Conservation (phyloP, 2,888 invertebrate species). For the Eueremaeus valkanovi region DNA sequence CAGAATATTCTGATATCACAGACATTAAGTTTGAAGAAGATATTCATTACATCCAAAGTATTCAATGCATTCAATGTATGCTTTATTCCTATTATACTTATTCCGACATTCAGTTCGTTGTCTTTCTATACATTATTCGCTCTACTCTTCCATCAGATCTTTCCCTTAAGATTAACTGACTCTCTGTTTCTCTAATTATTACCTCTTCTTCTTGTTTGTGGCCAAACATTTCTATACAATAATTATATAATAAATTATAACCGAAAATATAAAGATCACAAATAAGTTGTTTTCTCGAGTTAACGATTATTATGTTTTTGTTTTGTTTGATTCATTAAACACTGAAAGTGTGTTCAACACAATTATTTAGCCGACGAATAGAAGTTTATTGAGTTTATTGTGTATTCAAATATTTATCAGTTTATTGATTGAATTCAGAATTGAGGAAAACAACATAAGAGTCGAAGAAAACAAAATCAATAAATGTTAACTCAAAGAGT, state of each 20-base stretch:
- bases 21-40: background rate
- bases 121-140: background rate
- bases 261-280: background rate
- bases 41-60: background rate
- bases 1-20: background rate
- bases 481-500: background rate
- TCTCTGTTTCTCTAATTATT: background rate
- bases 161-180: background rate
- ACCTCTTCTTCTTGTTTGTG: background rate
- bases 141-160: too few relatives aligned
- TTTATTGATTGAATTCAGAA: constrained; percentile 3
- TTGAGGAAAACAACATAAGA: background rate
- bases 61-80: background rate
- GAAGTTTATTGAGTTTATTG: background rate
- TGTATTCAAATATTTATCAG: background rate
- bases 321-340: background rate
- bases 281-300: background rate
- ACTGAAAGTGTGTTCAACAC: background rate
- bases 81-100: background rate
- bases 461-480: background rate
- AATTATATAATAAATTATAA: background rate
- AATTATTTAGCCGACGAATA: background rate
- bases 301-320: background rate
- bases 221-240: background rate
- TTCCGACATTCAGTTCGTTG: background rate